Evolutionary conservation across 2,113 vertebrate genomes (phyloP).

Genomic region (Arenaria interpres): DNA sequence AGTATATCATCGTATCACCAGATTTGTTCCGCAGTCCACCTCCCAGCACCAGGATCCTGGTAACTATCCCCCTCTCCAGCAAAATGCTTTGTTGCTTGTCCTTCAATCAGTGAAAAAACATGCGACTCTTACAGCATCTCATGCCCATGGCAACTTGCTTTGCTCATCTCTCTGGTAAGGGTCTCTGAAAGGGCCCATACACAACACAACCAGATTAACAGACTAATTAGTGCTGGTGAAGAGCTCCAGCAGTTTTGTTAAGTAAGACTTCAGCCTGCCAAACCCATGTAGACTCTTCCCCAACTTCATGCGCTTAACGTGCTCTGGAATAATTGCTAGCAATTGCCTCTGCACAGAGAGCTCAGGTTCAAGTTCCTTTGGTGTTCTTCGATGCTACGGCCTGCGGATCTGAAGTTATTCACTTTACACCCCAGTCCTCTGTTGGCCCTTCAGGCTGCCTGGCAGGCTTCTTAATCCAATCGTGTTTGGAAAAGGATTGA

Average conservation of each 20-base stretch:
- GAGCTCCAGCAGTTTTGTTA: neutral
- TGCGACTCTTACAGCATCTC: neutral
- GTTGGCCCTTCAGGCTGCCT: neutral
- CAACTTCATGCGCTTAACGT: neutral
- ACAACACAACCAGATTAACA: neutral
- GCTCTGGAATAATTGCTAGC: neutral
- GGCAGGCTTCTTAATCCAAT: constrained; percentile 15
- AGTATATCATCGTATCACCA: neutral
- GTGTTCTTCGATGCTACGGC: neutral
- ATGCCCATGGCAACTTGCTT: neutral
- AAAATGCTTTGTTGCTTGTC: neutral
- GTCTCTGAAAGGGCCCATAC: neutral
- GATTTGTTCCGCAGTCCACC: neutral
- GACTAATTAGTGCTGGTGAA: neutral
- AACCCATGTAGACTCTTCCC: neutral
- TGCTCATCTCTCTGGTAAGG: neutral
- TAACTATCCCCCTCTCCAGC: neutral
- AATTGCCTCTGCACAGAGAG: neutral
- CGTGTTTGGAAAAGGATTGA: constrained; percentile 1
- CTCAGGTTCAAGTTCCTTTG: neutral
- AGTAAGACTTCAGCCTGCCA: neutral
- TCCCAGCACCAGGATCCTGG: neutral
- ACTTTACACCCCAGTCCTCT: neutral
- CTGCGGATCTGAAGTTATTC: neutral
- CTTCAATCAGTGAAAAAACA: neutral